Evolutionary conservation across 2,113 vertebrate genomes (phyloP).

Genomic region (Entelurus aequoreus): DNA sequence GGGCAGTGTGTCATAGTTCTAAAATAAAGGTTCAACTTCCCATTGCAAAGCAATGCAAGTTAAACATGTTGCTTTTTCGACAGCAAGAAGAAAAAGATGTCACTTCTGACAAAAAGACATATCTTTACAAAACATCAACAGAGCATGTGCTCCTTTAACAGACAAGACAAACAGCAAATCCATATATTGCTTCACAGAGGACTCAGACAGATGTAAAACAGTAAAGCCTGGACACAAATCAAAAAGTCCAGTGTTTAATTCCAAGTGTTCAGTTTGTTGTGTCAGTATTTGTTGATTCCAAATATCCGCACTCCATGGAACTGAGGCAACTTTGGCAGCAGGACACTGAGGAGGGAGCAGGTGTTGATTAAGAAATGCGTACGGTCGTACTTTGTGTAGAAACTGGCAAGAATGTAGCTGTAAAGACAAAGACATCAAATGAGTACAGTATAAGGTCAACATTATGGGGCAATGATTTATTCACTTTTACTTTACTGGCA

Average conservation of each 20-base stretch:
- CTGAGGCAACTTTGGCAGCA: slow-evolving; percentile 91
- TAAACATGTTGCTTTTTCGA: slow-evolving; percentile 10
- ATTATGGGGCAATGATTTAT: background rate
- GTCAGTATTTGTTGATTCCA: slow-evolving; percentile 92
- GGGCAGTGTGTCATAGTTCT: background rate
- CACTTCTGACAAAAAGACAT: slow-evolving; percentile 1
- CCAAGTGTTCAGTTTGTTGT: slow-evolving; percentile 20
- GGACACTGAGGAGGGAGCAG: slow-evolving; percentile 80
- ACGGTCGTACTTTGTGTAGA: slow-evolving; percentile 92
- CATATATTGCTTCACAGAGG: slow-evolving; percentile 22
- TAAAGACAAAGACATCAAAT: slow-evolving; percentile 10
- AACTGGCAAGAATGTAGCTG: slow-evolving; percentile 91
- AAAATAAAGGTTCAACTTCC: background rate
- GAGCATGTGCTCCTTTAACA: slow-evolving; percentile 14
- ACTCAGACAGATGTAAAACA: slow-evolving; percentile 22
- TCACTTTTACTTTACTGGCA: background rate
- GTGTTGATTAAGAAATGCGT: slow-evolving; percentile 90
- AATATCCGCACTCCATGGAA: slow-evolving; percentile 90
- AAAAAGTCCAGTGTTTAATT: slow-evolving; percentile 30
- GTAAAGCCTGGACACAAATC: slow-evolving; percentile 22
- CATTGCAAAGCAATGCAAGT: slow-evolving; percentile 11
- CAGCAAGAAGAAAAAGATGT: slow-evolving; percentile 20
- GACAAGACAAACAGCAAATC: slow-evolving; percentile 20
- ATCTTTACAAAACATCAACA: slow-evolving; percentile 22
- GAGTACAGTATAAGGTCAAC: background rate